These are phyloP conservation scores for Belgica antarctica DNA, from an alignment of 2,888 invertebrate genomes.

Conservation along the genomic window DNA sequence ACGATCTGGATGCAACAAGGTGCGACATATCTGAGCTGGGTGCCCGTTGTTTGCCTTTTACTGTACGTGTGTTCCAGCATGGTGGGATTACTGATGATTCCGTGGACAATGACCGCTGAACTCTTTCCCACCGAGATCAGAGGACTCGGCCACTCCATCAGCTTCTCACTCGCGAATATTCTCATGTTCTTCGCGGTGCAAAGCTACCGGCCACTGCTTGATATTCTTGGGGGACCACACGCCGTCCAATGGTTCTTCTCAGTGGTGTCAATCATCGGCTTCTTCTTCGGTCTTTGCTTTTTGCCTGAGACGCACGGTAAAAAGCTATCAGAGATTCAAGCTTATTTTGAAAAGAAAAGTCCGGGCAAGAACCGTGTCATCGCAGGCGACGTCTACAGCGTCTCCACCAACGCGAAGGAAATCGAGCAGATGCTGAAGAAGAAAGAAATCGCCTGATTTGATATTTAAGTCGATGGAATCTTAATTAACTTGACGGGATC, in stretches of 20 bases:
- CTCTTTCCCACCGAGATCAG: slow-evolving; percentile 62
- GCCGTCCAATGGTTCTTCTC: slow-evolving; percentile 61
- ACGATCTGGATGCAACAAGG: slow-evolving; percentile 56
- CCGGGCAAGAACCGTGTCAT: slow-evolving; percentile 8
- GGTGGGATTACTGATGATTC: slow-evolving; percentile 62
- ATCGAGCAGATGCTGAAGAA: slow-evolving; percentile 37
- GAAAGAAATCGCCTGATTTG: slow-evolving; percentile 32
- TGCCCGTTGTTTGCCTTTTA: slow-evolving; percentile 58
- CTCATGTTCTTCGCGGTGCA: slow-evolving; percentile 62
- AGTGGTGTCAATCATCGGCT: slow-evolving; percentile 54
- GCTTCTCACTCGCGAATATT: slow-evolving; percentile 60
- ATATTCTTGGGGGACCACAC: slow-evolving; percentile 55
- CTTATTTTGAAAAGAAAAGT: slow-evolving; percentile 57
- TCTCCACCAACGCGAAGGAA: slow-evolving; percentile 29
- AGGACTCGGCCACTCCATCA: slow-evolving; percentile 61
- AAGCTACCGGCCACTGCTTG: slow-evolving; percentile 54
- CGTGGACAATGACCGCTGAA: slow-evolving; percentile 67
- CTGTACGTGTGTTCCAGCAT: slow-evolving; percentile 61
- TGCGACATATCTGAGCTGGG: slow-evolving; percentile 52
- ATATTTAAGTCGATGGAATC: neutral
- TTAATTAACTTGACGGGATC: neutral
- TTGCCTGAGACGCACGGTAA: slow-evolving; percentile 66
- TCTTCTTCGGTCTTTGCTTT: slow-evolving; percentile 50
- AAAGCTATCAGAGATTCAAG: slow-evolving; percentile 61
- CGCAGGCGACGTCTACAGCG: slow-evolving; percentile 31